Evolutionary conservation across 2,888 invertebrate species (phyloP), one percentile per base, ranked within the genome.

Genomic region (Thelaira solivaga): DNA sequence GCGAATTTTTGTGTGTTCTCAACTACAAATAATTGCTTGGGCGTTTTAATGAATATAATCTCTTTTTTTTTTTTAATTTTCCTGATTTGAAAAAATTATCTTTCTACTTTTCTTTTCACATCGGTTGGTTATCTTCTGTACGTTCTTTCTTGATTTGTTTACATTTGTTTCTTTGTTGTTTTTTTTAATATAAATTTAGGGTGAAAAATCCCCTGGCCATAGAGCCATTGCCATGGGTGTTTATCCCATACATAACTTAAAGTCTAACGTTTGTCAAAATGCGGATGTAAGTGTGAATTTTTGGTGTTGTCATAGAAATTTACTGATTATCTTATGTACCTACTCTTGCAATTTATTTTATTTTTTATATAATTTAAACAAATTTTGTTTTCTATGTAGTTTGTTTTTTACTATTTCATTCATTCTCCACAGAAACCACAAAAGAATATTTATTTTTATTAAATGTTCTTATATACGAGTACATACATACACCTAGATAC

Each of bases 121-220:
- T 78, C 71, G 41, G 64, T 78, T 69, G 41, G 64, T 47, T 59
- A 47, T 68, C 20, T 49, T 41, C 1, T 49, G 7, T 36, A 49
- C n/a, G 13, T 49, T 69, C 45, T 49, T 2, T 49, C 31, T 51
- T 4, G 20, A 26, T 67, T 7, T 24, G 16, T 55, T 41, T 18
- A 72, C 2, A 45, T 29, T 55, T 29, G 55, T 47, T n/a, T 10
- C 55, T 47, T 61, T 59, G 8, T 26, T n/a, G n/a, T n/a, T n/a
- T n/a, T n/a, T n/a, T n/a, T n/a, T 75, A 36, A 43, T 76, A 73
- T 74, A 39, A 41, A 78, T 75, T 61, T 80, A 96, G 96, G 96
- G 96, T 90, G 94, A 95, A 88, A 95, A 95, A 91, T 96, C 96
- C 90, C 96, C 96, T 90, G 96, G 95, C 91, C 95, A 95, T 90